A percentile compares a stretch with the other conserved stretches of the same genome.
Conservation (phyloP, 1,140 invertebrate species). For the Cotesia typhae region DNA sequence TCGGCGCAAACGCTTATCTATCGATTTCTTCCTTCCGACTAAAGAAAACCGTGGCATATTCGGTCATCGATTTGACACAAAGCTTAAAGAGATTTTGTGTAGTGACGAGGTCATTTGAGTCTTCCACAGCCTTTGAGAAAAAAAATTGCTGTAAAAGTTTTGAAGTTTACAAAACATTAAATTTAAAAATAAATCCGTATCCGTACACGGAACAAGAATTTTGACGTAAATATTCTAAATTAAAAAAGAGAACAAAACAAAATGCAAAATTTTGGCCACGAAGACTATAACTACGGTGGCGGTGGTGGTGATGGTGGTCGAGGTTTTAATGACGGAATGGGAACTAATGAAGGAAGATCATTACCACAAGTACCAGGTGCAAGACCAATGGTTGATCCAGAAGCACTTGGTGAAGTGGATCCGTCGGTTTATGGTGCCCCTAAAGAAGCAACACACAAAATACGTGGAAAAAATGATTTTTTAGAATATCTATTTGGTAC, state of each 20-base stretch:
- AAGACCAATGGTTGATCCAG: conserved; percentile 77
- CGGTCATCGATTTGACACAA: conserved; percentile 57
- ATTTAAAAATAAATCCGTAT: conserved; percentile 7
- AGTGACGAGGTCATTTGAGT: conserved; percentile 28
- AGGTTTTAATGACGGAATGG: conserved; percentile 36
- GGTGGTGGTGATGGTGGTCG: conserved; percentile 34
- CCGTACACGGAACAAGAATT: background rate
- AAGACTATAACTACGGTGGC: conserved; percentile 52
- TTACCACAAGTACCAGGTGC: conserved; percentile 54
- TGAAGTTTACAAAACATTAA: background rate
- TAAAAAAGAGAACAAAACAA: background rate
- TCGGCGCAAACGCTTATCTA: conserved; percentile 55
- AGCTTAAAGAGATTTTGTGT: conserved; percentile 43
- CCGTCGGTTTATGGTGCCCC: conserved; percentile 78
- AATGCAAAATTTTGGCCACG: conserved; percentile 60
- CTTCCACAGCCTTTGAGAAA: conserved; percentile 13
- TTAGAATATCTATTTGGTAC: conserved; percentile 84
- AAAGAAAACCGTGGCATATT: conserved; percentile 45
- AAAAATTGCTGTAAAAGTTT: background rate
- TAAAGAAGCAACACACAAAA: conserved; percentile 89
- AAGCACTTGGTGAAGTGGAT: conserved; percentile 80
- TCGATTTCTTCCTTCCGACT: conserved; percentile 53
- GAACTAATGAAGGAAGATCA: conserved; percentile 32
- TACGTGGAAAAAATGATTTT: conserved; percentile 83
- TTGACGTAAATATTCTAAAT: background rate